Evolutionary conservation across 2,888 invertebrate species (phyloP).

Genomic region (Acanthococcus lagerstroemiae): DNA sequence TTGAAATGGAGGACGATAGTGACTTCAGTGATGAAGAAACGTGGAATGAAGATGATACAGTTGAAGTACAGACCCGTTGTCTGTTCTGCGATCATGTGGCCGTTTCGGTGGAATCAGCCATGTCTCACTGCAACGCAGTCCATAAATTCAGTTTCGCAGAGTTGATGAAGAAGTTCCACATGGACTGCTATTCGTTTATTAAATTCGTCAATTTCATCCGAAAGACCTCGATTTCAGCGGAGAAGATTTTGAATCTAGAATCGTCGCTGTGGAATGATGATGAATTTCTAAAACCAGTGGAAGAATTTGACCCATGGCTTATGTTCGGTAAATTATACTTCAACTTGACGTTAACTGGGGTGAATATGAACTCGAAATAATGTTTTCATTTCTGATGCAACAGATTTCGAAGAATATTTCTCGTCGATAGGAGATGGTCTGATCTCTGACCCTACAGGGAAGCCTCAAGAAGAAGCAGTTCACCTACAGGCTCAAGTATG

Average conservation of each 20-base stretch:
- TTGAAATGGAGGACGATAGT: neutral
- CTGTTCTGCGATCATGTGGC: constrained; percentile 60
- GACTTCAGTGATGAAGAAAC: constrained; percentile 41
- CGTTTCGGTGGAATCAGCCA: constrained; percentile 52
- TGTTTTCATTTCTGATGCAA: neutral
- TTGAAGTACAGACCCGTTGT: constrained; percentile 47
- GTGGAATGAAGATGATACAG: constrained; percentile 48
- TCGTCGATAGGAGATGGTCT: neutral
- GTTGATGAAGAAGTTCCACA: constrained; percentile 57
- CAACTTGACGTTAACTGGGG: neutral
- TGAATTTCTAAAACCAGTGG: constrained; percentile 62
- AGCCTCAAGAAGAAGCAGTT: neutral
- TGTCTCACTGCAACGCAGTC: constrained; percentile 54
- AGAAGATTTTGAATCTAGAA: constrained; percentile 47
- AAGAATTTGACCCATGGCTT: constrained; percentile 67
- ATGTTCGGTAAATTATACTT: constrained; percentile 55
- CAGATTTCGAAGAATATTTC: constrained; percentile 19
- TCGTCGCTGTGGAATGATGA: constrained; percentile 62
- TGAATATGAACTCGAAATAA: neutral
- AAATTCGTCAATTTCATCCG: constrained; percentile 68
- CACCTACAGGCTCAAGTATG: neutral
- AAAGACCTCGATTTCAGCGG: constrained; percentile 48
- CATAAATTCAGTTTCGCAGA: constrained; percentile 57
- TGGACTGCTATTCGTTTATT: constrained; percentile 63
- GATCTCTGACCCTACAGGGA: too few species aligned